Conservation (phyloP, 2,797 vertebrate genomes). For the Acipenser transmontanus region DNA sequence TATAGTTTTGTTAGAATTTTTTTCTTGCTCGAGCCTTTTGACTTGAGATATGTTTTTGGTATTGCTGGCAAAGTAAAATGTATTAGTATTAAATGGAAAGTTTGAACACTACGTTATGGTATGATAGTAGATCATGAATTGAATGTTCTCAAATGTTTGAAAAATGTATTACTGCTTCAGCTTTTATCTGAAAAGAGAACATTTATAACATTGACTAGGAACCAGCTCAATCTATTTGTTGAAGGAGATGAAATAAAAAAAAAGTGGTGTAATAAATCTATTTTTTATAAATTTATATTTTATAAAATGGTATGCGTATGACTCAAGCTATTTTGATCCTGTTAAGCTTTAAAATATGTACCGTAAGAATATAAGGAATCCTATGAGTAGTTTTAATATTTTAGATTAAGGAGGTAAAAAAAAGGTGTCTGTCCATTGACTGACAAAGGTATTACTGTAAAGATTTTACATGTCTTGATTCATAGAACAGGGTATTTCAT, state of each 20-base stretch:
- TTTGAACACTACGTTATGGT: no score
- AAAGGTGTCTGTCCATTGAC: constrained; percentile 34
- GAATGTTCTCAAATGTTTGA: constrained; percentile 26
- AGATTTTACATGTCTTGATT: constrained; percentile 63
- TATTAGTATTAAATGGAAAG: no score
- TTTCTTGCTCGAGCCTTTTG: no score
- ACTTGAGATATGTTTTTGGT: no score
- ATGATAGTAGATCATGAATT: neutral
- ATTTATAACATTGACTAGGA: constrained; percentile 31
- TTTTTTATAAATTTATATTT: constrained; percentile 49
- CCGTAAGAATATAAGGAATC: constrained; percentile 52
- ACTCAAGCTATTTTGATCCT: constrained; percentile 35
- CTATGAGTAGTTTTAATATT: constrained; percentile 69
- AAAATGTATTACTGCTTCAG: constrained; percentile 14
- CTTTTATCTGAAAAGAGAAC: constrained; percentile 29
- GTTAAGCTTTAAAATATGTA: constrained; percentile 41
- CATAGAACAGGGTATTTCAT: constrained; percentile 46
- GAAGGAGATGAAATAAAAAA: constrained; percentile 37
- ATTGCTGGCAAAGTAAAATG: no score
- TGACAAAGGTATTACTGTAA: constrained; percentile 57
- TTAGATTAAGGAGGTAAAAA: constrained; percentile 52
- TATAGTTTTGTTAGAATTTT: no score
- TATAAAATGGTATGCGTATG: constrained; percentile 40
- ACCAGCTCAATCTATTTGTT: constrained; percentile 49
- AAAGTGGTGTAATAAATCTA: constrained; percentile 37